phyloP scores from a whole-genome alignment of 2,797 vertebrate genomes.

The Acropternis orthonyx region DNA sequence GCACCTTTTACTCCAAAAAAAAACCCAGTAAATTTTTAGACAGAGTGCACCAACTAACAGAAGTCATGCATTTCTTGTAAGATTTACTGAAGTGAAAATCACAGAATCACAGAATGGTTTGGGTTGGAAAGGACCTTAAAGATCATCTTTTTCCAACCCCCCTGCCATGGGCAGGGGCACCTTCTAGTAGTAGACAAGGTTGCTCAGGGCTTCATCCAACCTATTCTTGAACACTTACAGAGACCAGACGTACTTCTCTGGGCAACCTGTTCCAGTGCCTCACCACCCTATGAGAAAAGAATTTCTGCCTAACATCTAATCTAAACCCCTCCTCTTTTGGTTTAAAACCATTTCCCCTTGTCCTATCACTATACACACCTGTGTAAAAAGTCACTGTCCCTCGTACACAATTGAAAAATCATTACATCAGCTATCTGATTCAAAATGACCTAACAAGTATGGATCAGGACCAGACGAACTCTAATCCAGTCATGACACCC shows the following conservation, averaged over 20 bases:
- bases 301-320: not conserved
- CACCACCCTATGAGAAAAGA: not conserved
- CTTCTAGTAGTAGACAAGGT: not conserved
- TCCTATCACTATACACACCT: not conserved
- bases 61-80: not conserved
- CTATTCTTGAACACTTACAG: not conserved
- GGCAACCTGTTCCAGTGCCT: not conserved
- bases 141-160: not conserved
- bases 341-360: not conserved
- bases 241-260: not conserved
- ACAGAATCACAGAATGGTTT: not conserved
- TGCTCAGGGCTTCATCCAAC: not conserved
- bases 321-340: not conserved
- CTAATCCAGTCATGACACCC: slow-evolving; percentile 7
- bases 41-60: not conserved
- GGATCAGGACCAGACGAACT: slow-evolving; percentile 14
- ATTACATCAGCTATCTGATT: not conserved
- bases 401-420: not conserved
- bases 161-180: not conserved
- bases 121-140: not conserved
- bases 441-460: not conserved
- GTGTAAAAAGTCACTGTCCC: not conserved
- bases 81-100: not conserved
- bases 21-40: not conserved
- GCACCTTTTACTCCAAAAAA: not conserved